Percentiles rank a stretch among this genome's conserved stretches.
phyloP scores from a whole-genome alignment of 2,888 invertebrate genomes.

The Metellina segmentata region DNA sequence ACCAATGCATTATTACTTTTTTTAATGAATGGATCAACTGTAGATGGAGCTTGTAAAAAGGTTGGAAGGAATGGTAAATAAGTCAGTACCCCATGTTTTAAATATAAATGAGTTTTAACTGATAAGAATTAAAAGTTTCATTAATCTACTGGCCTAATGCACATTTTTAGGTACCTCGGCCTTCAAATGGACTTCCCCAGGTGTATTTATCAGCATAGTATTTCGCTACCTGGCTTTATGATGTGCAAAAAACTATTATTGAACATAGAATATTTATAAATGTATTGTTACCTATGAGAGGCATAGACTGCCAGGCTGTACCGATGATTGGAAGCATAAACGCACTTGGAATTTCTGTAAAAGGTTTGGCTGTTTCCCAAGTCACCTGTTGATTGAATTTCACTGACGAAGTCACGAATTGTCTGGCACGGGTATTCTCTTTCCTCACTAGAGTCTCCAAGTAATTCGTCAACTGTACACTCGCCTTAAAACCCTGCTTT shows the following conservation, averaged over 20 bases:
- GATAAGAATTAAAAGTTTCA: too few relatives aligned
- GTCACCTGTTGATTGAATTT: background rate
- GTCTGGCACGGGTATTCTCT: background rate
- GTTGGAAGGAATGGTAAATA: too few relatives aligned
- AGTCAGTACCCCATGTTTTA: too few relatives aligned
- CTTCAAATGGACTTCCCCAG: too few relatives aligned
- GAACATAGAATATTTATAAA: conserved; percentile 40
- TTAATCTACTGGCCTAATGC: too few relatives aligned
- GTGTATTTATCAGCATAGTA: background rate
- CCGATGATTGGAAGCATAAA: conserved; percentile 80
- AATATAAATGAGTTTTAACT: too few relatives aligned
- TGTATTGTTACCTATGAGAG: conserved; percentile 75
- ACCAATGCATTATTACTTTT: too few relatives aligned
- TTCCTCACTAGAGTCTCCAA: background rate
- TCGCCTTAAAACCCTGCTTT: background rate
- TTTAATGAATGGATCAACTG: too few relatives aligned
- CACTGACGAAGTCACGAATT: background rate
- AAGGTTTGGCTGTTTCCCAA: conserved; percentile 78
- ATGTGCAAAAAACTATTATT: background rate
- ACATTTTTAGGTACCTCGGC: too few relatives aligned
- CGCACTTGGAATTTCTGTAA: conserved; percentile 80
- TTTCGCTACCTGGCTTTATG: background rate
- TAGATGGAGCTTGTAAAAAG: too few relatives aligned
- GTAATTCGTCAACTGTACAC: background rate
- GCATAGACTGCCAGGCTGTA: conserved; percentile 79